Percentiles rank a stretch among this genome's conserved stretches.
Evolutionary conservation across 2,797 vertebrate genomes (phyloP).

Genomic region (Pseudochirops corinnae): DNA sequence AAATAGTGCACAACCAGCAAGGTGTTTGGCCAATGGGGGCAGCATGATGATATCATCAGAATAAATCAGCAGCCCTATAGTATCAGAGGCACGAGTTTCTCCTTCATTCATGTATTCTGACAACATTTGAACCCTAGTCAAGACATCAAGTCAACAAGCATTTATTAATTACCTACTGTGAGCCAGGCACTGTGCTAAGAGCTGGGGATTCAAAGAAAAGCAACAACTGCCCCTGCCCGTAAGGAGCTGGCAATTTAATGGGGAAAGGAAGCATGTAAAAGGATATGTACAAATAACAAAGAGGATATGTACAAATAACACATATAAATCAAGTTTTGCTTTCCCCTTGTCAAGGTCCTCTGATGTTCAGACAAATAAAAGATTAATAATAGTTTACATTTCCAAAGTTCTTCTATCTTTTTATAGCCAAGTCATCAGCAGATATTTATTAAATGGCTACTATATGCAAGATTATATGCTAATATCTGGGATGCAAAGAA

Average conservation of each 20-base stretch:
- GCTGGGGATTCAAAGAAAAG: no score
- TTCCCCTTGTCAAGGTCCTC: neutral
- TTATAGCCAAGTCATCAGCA: neutral
- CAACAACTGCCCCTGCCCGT: no score
- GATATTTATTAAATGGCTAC: neutral
- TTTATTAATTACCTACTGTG: no score
- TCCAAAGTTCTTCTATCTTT: neutral
- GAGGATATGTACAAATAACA: no score
- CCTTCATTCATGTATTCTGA: neutral
- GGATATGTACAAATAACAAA: no score
- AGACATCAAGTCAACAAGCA: no score
- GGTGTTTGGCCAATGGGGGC: neutral
- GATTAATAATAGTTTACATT: neutral
- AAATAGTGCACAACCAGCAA: neutral
- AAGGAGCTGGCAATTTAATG: no score
- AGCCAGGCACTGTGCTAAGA: no score
- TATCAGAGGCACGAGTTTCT: neutral
- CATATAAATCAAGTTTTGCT: neutral
- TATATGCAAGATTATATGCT: neutral
- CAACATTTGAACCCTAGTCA: neutral
- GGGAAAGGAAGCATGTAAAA: no score
- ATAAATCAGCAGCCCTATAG: neutral
- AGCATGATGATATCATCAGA: neutral
- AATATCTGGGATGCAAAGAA: neutral
- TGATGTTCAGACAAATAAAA: neutral